These are phyloP conservation scores for Zeus faber DNA, from an alignment of 2,113 vertebrate species.

Conservation along the genomic window DNA sequence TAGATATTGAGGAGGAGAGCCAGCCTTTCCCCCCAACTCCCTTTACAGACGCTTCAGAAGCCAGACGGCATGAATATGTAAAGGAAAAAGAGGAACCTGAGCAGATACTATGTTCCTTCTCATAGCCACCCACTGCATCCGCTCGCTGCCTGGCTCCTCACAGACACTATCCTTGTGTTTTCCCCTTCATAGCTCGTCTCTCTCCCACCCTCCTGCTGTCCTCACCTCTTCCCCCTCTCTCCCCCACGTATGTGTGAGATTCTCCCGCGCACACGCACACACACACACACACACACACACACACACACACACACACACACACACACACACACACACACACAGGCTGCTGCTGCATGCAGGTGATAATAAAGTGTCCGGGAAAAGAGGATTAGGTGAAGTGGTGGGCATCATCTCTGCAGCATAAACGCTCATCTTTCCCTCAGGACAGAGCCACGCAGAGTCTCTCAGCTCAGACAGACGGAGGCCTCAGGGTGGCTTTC, in stretches of 20 bases:
- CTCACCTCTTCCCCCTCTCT: conserved; percentile 13
- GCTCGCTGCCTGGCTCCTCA: conserved; percentile 30
- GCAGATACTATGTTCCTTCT: conserved; percentile 38
- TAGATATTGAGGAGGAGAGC: conserved; percentile 22
- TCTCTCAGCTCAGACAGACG: conserved; percentile 56
- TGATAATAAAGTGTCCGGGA: conserved; percentile 71
- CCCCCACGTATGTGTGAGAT: conserved; percentile 26
- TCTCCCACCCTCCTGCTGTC: conserved; percentile 18
- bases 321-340: conserved; percentile 32
- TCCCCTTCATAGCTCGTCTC: conserved; percentile 22
- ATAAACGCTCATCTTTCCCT: conserved; percentile 61
- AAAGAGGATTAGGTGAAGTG: conserved; percentile 70
- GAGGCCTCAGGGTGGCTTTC: conserved; percentile 51
- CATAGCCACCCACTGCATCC: conserved; percentile 48
- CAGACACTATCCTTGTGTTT: conserved; percentile 29
- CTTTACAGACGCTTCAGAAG: conserved; percentile 3
- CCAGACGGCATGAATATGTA: conserved; percentile 29
- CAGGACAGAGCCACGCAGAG: conserved; percentile 49
- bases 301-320: background rate
- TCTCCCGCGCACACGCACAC: conserved; percentile 11
- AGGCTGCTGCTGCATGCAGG: conserved; percentile 45
- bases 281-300: background rate
- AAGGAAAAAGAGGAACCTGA: conserved; percentile 21
- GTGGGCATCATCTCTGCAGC: conserved; percentile 59
- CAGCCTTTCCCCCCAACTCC: background rate